Evolutionary conservation across 2,888 invertebrate genomes (phyloP).

Genomic region (Cyclophora punctaria): DNA sequence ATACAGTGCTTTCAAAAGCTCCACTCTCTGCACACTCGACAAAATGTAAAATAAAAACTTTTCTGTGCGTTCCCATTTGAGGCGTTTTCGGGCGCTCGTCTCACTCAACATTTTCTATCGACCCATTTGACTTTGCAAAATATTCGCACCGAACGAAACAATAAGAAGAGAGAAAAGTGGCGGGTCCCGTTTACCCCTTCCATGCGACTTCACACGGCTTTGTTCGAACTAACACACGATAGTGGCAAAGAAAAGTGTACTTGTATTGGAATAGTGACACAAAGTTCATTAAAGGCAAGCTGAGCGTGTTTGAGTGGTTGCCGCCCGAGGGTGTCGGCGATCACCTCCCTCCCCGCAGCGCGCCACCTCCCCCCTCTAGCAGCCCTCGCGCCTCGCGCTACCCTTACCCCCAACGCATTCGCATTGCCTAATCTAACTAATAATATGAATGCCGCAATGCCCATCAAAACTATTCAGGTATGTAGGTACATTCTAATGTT

Average conservation of each 20-base stretch:
- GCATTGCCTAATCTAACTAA: no score
- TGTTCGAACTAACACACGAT: slow-evolving; percentile 65
- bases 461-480: no score
- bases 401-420: no score
- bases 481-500: no score
- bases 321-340: slow-evolving; percentile 43
- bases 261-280: slow-evolving; percentile 67
- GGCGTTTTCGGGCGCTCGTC: background rate
- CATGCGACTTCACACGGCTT: slow-evolving; percentile 61
- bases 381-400: no score
- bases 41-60: no score
- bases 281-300: slow-evolving; percentile 72
- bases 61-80: background rate
- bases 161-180: slow-evolving; percentile 53
- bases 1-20: background rate
- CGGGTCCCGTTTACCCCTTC: slow-evolving; percentile 53
- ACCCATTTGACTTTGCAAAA: slow-evolving; percentile 48
- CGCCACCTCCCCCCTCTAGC: slow-evolving; percentile 4
- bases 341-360: slow-evolving; percentile 26
- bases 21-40: background rate
- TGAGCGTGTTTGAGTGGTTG: slow-evolving; percentile 68
- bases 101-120: slow-evolving; percentile 15
- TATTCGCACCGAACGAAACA: slow-evolving; percentile 37
- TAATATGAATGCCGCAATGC: no score
- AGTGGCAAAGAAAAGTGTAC: slow-evolving; percentile 70